phyloP scores from a whole-genome alignment of 2,888 invertebrate genomes.

The Hermaeophaga mercurialis region DNA sequence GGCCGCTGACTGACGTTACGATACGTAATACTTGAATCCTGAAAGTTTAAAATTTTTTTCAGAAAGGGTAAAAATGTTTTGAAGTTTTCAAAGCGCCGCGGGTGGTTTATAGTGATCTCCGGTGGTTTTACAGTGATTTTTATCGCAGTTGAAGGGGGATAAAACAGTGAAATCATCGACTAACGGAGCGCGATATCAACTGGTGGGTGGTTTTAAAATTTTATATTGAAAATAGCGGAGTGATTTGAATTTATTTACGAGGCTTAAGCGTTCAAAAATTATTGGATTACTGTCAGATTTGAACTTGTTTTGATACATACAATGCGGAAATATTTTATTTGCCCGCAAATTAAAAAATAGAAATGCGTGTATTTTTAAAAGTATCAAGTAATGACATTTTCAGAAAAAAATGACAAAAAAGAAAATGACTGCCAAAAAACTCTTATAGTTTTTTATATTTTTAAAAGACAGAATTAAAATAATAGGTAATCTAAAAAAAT shows the following conservation, averaged over 20 bases:
- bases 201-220: constrained; percentile 27
- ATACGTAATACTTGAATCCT: constrained; percentile 12
- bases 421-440: too few species aligned
- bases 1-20: constrained; percentile 21
- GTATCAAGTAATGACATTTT: too few species aligned
- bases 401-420: too few species aligned
- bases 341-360: too few species aligned
- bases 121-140: constrained; percentile 15
- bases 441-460: too few species aligned
- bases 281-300: too few species aligned
- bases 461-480: too few species aligned
- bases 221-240: neutral
- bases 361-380: too few species aligned
- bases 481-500: too few species aligned
- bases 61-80: constrained; percentile 5
- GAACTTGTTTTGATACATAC: too few species aligned
- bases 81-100: constrained; percentile 5
- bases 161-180: constrained; percentile 1
- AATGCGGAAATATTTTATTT: too few species aligned
- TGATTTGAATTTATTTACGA: neutral
- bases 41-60: neutral
- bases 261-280: too few species aligned
- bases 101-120: constrained; percentile 10
- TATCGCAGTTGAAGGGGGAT: neutral
- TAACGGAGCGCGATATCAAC: constrained; percentile 14